A percentile compares a stretch with the other conserved stretches of the same genome.
Evolutionary conservation across 1,140 invertebrate genomes (phyloP).

Genomic region (Trichomalopsis sarcophagae): DNA sequence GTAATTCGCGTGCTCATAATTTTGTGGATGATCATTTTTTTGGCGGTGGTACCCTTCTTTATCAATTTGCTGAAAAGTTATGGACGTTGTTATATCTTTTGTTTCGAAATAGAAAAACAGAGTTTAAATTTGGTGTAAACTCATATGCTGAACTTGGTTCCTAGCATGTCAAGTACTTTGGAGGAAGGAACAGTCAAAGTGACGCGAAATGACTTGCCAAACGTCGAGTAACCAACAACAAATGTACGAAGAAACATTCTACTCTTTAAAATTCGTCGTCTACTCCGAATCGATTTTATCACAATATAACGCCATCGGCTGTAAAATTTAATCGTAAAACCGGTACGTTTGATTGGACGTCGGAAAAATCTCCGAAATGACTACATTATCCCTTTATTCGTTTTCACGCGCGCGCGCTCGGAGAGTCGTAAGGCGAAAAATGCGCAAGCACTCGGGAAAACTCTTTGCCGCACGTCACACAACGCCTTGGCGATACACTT

Average conservation of each 20-base stretch:
- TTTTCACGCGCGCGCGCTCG: not conserved
- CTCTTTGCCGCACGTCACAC: not conserved
- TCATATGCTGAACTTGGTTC: constrained; percentile 3
- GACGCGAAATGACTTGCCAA: constrained; percentile 24
- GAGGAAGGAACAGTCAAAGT: constrained; percentile 1
- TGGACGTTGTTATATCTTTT: no score
- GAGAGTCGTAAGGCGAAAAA: not conserved
- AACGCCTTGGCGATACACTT: not conserved
- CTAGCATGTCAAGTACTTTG: not conserved
- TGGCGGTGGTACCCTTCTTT: no score
- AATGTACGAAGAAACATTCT: not conserved
- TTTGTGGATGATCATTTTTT: not conserved
- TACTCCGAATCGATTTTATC: not conserved
- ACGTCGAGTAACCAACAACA: not conserved
- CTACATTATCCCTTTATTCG: not conserved
- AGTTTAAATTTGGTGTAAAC: not conserved
- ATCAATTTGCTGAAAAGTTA: no score
- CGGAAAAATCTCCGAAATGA: not conserved
- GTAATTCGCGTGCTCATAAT: not conserved
- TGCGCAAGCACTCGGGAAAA: not conserved
- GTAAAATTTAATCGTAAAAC: not conserved
- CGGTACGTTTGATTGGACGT: not conserved
- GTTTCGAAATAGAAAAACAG: no score
- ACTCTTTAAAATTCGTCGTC: not conserved
- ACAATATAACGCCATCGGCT: no score